Conservation (phyloP, 2,888 invertebrate species). For the Polydrusus tereticollis region DNA sequence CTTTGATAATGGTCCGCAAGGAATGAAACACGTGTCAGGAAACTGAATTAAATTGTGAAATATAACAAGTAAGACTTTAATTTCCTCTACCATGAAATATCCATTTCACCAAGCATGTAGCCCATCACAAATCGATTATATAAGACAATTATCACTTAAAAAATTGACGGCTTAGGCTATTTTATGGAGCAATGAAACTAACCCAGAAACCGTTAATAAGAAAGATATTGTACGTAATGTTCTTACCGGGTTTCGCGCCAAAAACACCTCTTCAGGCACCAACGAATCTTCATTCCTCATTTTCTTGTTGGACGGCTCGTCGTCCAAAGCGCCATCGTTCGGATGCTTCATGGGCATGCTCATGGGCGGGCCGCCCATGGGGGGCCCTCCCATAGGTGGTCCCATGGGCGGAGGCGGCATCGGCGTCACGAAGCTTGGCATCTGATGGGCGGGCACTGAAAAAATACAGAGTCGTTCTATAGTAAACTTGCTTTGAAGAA, state of each 20-base stretch:
- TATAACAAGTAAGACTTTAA: too few species aligned
- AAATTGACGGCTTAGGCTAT: too few species aligned
- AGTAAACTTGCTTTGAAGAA: too few species aligned
- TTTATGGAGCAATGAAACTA: too few species aligned
- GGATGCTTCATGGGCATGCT: constrained; percentile 68
- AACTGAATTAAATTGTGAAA: too few species aligned
- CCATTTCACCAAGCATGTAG: too few species aligned
- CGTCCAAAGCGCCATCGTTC: constrained; percentile 72
- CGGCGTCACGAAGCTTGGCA: constrained; percentile 67
- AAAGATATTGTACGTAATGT: neutral
- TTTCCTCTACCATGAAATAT: too few species aligned
- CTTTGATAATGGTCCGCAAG: too few species aligned
- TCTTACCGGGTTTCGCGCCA: constrained; percentile 76
- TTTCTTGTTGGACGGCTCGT: constrained; percentile 90
- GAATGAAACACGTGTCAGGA: too few species aligned
- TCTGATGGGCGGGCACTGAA: constrained; percentile 68
- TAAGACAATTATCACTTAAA: too few species aligned
- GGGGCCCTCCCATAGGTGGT: constrained; percentile 56
- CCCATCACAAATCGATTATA: too few species aligned
- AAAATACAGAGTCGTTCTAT: neutral
- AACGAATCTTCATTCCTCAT: constrained; percentile 92
- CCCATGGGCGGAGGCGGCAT: constrained; percentile 61
- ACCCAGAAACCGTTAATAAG: too few species aligned
- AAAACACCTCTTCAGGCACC: constrained; percentile 88
- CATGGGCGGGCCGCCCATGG: constrained; percentile 62